Base-by-base conservation (phyloP, 1,140 invertebrate species). In the Eumaeus atala region DNA sequence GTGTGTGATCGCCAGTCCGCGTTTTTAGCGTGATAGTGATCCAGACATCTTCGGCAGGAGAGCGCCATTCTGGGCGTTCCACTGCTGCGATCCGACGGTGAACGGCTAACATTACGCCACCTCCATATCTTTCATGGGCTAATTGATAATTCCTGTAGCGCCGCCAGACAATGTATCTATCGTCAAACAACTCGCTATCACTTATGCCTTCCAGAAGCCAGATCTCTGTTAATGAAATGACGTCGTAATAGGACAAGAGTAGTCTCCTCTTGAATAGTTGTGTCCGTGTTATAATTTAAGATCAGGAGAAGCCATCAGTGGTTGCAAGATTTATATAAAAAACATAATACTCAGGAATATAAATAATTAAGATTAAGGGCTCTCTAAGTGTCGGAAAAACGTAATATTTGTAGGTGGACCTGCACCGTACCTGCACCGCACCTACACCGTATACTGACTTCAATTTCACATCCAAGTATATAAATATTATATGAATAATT, bases 1-100 rank as follows among this genome's bases (percentile, higher is more conserved):
- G n/a, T n/a, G 11, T 28, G 21, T 28, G 10, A 21, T 6, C 44
- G 10, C 7, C n/a, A n/a, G 10, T 21, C 0, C 10, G 9, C 12
- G 35, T 9, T 16, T 36, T 50, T 37, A 11, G 16, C 11, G 52
- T 54, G 6, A 62, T 47, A 7, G 57, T 57, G 14, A 60, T 58
- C 58, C 58, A 64, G n/a, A 64, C 12, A 52, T 65, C 63, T 14
- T 65, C 63, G 1, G 63, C 63, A 1, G 59, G 62, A 4, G 59
- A 59, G 12, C 34, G 17, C 63, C 63, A 65, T 48, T 61, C 59
- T 8, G 52, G 38, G 1, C 51, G 55, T 3, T 51, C 47, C 17
- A 59, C 28, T 1, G 59, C 53, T 14, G 35, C 6, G 4, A 61
- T 18, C 3, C 61, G 40, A 6, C 63, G 44, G 16, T 36, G 51